Base-by-base conservation (phyloP, 2,797 vertebrate genomes). In the Melopsittacus undulatus region DNA sequence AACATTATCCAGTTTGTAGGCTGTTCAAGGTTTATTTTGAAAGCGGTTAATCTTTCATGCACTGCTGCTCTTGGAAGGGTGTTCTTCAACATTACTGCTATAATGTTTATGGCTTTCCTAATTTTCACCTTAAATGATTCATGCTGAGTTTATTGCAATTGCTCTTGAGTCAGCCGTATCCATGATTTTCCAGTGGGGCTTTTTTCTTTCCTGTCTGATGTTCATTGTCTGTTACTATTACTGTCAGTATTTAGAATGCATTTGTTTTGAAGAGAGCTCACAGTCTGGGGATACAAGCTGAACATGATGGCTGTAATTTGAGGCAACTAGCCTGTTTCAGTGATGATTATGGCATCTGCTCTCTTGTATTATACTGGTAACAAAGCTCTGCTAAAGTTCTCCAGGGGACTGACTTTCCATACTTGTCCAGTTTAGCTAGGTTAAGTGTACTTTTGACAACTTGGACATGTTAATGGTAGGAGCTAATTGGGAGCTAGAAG, bases 121-220 rank as follows among this genome's bases (percentile, higher is more conserved):
- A 87, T 89, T 89, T 93, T 92, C 42, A 79, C n/a, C 52, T 87
- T 84, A 80, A 85, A 80, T 67, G 52, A 83, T 78, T 87, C 62
- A 56, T 69, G 21, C 43, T 90, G 57, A 42, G 5, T 86, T 86
- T 74, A 62, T 52, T 72, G 32, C 48, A 78, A 49, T 38, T 86
- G 57, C 19, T 80, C 48, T 83, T 24, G 12, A 86, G 57, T 42
- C 34, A 81, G 29, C 24, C 8, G 23, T 61, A 26, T 45, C 34
- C 5, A 3, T 42, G 52, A 32, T 62, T 76, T 84, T 76, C n/a
- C 12, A 57, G 11, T n/a, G 17, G 26, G 36, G 10, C 17, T 63
- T 73, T 73, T 57, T 74, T 63, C 46, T 66, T 77, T 92, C 24
- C 49, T 91, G 34, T 5, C 18, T 52, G 20, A 24, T 61, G 21